Conservation (phyloP, 2,113 vertebrate genomes). For the Sturnira hondurensis region DNA sequence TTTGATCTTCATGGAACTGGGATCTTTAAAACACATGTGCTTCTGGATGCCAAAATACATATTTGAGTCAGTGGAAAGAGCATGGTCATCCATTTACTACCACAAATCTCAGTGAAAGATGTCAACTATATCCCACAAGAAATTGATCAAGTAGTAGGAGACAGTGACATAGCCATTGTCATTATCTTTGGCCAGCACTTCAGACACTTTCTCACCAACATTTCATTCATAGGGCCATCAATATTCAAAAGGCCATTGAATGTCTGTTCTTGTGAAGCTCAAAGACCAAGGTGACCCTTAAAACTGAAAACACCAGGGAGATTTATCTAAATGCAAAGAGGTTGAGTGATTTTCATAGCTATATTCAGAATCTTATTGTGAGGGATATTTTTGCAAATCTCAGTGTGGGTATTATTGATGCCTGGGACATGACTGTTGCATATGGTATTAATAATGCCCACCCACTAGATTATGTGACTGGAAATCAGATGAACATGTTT, state of each 20-base stretch:
- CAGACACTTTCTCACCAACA: constrained; percentile 44
- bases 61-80: constrained; percentile 62
- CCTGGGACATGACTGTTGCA: constrained; percentile 63
- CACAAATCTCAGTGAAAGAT: not conserved
- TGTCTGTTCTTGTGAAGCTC: constrained; percentile 32
- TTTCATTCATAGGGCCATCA: constrained; percentile 42
- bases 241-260: constrained; percentile 31
- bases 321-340: not conserved
- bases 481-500: constrained; percentile 37
- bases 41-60: constrained; percentile 46
- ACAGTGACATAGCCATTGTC: not conserved
- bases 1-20: constrained; percentile 8
- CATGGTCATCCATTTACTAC: constrained; percentile 42
- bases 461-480: constrained; percentile 18
- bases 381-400: constrained; percentile 53
- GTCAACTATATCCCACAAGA: constrained; percentile 46
- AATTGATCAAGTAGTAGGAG: constrained; percentile 7
- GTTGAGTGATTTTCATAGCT: constrained; percentile 54
- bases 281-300: constrained; percentile 59
- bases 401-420: constrained; percentile 47
- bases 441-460: not conserved
- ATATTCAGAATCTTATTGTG: constrained; percentile 51
- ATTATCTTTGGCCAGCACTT: constrained; percentile 57
- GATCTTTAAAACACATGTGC: not conserved
- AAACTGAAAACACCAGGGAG: constrained; percentile 48